Conservation (phyloP, 2,797 vertebrate species). For the Danio kyathit region DNA sequence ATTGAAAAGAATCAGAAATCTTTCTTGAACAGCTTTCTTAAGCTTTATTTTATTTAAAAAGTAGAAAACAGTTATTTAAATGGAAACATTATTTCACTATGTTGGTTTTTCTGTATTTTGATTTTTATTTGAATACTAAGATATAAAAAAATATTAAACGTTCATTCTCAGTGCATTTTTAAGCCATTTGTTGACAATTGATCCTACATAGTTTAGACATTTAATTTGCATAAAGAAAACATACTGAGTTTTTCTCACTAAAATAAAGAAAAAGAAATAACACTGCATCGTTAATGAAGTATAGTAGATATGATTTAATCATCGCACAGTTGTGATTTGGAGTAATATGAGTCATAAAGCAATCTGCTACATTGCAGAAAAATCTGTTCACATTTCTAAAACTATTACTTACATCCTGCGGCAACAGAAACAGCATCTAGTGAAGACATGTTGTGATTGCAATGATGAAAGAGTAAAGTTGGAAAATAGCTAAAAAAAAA, state of each 20-base stretch:
- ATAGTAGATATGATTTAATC: slow-evolving; percentile 13
- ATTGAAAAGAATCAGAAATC: neutral
- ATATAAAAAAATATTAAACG: no score
- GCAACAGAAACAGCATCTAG: slow-evolving; percentile 24
- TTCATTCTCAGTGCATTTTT: no score
- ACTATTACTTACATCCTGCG: slow-evolving; percentile 25
- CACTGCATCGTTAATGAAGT: slow-evolving; percentile 60
- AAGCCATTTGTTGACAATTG: no score
- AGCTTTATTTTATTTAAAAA: no score
- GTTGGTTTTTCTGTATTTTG: no score
- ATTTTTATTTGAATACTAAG: no score
- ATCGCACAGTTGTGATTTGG: neutral
- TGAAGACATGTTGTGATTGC: slow-evolving; percentile 35
- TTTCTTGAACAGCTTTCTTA: neutral
- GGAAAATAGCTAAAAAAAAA: slow-evolving; percentile 26
- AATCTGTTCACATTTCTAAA: slow-evolving; percentile 31
- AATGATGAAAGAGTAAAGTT: slow-evolving; percentile 27
- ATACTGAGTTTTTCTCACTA: neutral
- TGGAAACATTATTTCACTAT: no score
- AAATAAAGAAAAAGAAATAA: neutral
- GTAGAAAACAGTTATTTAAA: no score
- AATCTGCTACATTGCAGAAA: slow-evolving; percentile 46
- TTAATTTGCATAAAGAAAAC: neutral
- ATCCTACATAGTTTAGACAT: no score
- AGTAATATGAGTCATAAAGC: slow-evolving; percentile 10